phyloP scores from a whole-genome alignment of 2,113 vertebrate species.

The Chaenocephalus aceratus region DNA sequence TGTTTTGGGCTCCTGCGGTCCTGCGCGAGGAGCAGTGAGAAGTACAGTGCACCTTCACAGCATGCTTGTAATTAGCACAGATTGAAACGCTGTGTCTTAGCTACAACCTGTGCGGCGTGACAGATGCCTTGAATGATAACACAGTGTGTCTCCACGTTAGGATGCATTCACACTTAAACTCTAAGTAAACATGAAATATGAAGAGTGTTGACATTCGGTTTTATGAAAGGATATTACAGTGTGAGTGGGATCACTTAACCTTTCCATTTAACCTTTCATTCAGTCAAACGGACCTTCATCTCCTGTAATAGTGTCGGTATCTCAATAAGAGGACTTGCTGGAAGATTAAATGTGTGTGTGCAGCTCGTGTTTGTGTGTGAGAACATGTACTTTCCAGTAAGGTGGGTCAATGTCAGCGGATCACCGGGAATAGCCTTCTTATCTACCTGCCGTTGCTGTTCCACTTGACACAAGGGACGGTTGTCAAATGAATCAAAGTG shows the following conservation, averaged over 20 bases:
- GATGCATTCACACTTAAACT: conserved; percentile 26
- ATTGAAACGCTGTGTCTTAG: conserved; percentile 25
- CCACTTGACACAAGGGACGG: conserved; percentile 73
- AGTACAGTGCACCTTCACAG: conserved; percentile 39
- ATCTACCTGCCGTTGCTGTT: conserved; percentile 71
- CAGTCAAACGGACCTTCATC: conserved; percentile 39
- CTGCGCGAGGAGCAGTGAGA: conserved; percentile 37
- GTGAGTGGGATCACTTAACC: conserved; percentile 50
- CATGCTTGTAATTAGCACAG: conserved; percentile 65
- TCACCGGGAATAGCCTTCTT: conserved; percentile 76
- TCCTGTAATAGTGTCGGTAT: conserved; percentile 43
- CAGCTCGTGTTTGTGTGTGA: conserved; percentile 11
- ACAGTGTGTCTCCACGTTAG: conserved; percentile 1
- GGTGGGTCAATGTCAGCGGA: conserved; percentile 78
- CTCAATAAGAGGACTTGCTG: conserved; percentile 34
- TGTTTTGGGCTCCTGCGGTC: conserved; percentile 58
- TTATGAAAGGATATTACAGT: conserved; percentile 20
- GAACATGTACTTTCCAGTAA: conserved; percentile 18
- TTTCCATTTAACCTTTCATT: conserved; percentile 60
- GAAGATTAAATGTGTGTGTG: conserved; percentile 41
- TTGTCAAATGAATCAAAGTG: conserved; percentile 84
- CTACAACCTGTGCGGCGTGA: conserved; percentile 27
- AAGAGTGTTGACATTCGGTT: conserved; percentile 24
- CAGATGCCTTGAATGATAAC: conserved; percentile 52
- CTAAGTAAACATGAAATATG: conserved; percentile 32